A percentile compares a stretch with the other conserved stretches of the same genome.
Evolutionary conservation across 2,888 invertebrate genomes (phyloP).

Genomic region (Andricus quercusramuli): DNA sequence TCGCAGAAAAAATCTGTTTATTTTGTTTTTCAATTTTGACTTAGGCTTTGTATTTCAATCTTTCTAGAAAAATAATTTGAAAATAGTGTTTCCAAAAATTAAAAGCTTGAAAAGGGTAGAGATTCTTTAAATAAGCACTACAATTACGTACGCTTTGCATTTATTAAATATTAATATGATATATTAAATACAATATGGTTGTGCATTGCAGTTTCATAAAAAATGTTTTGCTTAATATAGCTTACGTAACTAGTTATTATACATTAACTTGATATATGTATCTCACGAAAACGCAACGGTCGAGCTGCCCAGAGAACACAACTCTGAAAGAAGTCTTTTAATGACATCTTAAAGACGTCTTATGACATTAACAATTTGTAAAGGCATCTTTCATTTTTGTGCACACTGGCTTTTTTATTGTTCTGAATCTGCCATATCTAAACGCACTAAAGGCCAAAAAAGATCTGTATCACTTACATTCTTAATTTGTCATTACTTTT

Average conservation of each 20-base stretch:
- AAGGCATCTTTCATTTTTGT: neutral
- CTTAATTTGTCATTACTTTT: neutral
- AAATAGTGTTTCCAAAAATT: too few relatives aligned
- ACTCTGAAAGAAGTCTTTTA: neutral
- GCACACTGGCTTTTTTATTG: neutral
- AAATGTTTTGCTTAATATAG: slow-evolving; percentile 71
- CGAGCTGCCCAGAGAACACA: slow-evolving; percentile 41
- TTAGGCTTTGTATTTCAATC: too few relatives aligned
- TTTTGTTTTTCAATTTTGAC: too few relatives aligned
- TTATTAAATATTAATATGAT: slow-evolving; percentile 72
- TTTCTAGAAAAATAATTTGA: too few relatives aligned
- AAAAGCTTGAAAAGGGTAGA: too few relatives aligned
- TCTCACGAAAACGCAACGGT: slow-evolving; percentile 56
- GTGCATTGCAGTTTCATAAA: slow-evolving; percentile 77
- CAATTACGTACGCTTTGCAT: slow-evolving; percentile 63
- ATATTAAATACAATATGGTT: slow-evolving; percentile 74
- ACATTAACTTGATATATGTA: slow-evolving; percentile 59
- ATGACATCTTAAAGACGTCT: neutral
- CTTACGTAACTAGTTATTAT: slow-evolving; percentile 56
- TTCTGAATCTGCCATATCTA: neutral
- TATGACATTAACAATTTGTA: neutral
- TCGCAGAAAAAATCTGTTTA: too few relatives aligned
- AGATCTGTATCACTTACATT: neutral
- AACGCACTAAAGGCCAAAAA: slow-evolving; percentile 3
- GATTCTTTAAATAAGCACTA: neutral